Evolutionary conservation across 2,113 vertebrate genomes (phyloP).

Genomic region (Amphilophus citrinellus): DNA sequence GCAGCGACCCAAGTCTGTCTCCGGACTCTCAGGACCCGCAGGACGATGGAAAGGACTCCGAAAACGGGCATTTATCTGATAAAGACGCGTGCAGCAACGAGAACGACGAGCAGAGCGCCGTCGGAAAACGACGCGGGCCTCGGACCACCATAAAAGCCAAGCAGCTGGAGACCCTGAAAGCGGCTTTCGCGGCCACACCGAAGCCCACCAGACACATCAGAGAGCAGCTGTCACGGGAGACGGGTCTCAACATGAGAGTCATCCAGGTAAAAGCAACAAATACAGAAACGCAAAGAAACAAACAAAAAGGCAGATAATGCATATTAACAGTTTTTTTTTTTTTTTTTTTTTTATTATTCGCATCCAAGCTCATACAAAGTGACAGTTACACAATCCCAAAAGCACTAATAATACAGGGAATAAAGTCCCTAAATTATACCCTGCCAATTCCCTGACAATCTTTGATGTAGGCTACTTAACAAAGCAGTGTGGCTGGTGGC

Average conservation of each 20-base stretch:
- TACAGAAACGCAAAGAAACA: background rate
- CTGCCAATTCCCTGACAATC: background rate
- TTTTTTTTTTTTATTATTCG: too few species aligned
- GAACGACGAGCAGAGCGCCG: slow-evolving; percentile 93
- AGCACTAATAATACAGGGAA: background rate
- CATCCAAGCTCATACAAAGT: background rate
- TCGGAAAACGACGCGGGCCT: slow-evolving; percentile 93
- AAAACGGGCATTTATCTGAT: slow-evolving; percentile 92
- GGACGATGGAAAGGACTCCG: slow-evolving; percentile 96
- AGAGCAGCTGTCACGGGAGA: slow-evolving; percentile 97
- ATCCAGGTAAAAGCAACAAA: slow-evolving; percentile 85
- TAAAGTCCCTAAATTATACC: background rate
- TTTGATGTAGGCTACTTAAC: background rate
- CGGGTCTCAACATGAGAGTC: slow-evolving; percentile 97
- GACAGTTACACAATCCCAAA: background rate
- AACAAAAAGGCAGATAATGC: background rate
- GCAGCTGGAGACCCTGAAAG: slow-evolving; percentile 97
- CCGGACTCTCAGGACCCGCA: slow-evolving; percentile 98
- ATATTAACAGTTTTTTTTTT: too few species aligned
- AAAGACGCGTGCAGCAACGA: slow-evolving; percentile 93
- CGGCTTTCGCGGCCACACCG: slow-evolving; percentile 95
- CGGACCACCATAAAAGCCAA: slow-evolving; percentile 99
- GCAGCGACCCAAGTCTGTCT: slow-evolving; percentile 97
- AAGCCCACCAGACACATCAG: slow-evolving; percentile 97
- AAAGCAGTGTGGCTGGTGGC: background rate